A percentile compares a stretch with the other conserved stretches of the same genome.
phyloP scores from a whole-genome alignment of 2,888 invertebrate species.

The Drosophila heteroneura region DNA sequence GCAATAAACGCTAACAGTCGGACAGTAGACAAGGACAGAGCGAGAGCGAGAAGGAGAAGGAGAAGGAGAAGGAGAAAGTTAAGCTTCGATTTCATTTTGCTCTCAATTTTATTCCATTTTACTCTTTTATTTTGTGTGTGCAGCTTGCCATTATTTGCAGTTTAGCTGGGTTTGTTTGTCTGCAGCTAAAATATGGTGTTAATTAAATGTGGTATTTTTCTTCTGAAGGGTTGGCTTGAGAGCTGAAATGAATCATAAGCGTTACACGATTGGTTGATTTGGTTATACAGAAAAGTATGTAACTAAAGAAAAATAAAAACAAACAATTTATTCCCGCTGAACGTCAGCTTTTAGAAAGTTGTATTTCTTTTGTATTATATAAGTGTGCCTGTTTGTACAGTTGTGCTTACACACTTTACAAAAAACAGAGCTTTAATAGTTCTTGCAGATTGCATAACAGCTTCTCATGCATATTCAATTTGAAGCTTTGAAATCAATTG shows the following conservation, averaged over 20 bases:
- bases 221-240: not conserved
- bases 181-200: constrained; percentile 38
- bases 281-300: not conserved
- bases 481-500: constrained; percentile 43
- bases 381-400: not conserved
- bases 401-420: not conserved
- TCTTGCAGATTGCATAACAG: constrained; percentile 35
- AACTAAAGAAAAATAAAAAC: not conserved
- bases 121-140: constrained; percentile 11
- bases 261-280: not conserved
- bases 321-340: not conserved
- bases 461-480: constrained; percentile 42
- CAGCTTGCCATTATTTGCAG: constrained; percentile 27
- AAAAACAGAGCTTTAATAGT: constrained; percentile 5
- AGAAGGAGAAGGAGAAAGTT: not conserved
- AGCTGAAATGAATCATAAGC: constrained; percentile 5
- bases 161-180: constrained; percentile 24
- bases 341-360: not conserved
- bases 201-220: constrained; percentile 57
- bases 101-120: constrained; percentile 6
- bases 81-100: constrained; percentile 30
- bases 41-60: too few species aligned
- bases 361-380: not conserved
- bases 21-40: not conserved
- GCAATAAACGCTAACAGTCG: constrained; percentile 52